Conservation (phyloP, 2,797 vertebrate species). For the Ceryle rudis region DNA sequence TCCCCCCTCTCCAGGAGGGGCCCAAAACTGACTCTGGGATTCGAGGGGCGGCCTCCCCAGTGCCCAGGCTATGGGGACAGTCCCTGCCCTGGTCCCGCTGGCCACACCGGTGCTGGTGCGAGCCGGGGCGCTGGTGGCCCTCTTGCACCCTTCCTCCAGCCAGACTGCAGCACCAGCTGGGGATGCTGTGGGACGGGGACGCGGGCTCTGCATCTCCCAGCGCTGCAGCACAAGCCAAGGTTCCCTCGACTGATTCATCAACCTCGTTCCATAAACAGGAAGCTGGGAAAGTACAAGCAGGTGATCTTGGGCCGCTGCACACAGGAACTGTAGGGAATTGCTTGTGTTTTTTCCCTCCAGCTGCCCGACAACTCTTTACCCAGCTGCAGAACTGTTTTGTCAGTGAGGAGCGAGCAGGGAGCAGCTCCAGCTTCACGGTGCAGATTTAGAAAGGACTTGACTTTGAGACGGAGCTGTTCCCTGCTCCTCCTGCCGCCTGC, state of each 20-base stretch:
- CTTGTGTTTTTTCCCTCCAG: background rate
- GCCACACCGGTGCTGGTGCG: background rate
- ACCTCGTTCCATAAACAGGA: constrained; percentile 29
- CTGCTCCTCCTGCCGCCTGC: too few species aligned
- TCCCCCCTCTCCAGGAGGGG: too few species aligned
- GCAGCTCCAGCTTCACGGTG: too few species aligned
- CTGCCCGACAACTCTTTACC: background rate
- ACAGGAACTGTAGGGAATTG: background rate
- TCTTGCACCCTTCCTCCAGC: background rate
- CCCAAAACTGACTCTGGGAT: too few species aligned
- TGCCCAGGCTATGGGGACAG: too few species aligned
- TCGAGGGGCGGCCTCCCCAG: too few species aligned
- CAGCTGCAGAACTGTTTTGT: background rate
- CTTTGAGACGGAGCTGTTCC: too few species aligned
- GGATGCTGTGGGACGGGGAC: background rate
- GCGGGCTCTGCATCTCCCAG: background rate
- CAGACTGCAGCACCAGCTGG: rapidly evolving
- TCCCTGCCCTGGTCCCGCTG: background rate
- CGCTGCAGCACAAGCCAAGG: background rate
- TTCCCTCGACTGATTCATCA: background rate
- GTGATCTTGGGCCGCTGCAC: background rate
- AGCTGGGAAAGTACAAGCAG: constrained; percentile 44
- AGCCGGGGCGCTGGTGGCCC: too few species aligned
- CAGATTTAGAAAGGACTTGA: too few species aligned
- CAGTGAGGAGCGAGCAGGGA: background rate